phyloP scores from a whole-genome alignment of 92 coral and sea anemone species.

The Zoanthus sansibaricus region DNA sequence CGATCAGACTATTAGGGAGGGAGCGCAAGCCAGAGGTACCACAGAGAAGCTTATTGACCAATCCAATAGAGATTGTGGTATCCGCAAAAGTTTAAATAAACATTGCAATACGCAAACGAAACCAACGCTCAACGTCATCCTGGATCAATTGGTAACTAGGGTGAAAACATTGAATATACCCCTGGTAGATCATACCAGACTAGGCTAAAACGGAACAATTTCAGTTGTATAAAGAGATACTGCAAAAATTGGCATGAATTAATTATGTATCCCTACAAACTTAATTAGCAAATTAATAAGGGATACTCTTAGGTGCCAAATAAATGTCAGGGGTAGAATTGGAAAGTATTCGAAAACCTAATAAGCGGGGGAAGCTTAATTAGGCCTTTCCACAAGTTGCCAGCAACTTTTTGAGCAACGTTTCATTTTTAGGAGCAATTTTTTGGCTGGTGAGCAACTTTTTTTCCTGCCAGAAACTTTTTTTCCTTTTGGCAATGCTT shows the following conservation, averaged over 20 bases:
- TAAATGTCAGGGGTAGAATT: background rate
- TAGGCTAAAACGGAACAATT: background rate
- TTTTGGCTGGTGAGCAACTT: too few relatives aligned
- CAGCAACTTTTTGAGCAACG: too few relatives aligned
- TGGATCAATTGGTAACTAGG: background rate
- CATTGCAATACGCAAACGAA: background rate
- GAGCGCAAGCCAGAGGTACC: too few relatives aligned
- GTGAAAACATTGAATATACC: background rate
- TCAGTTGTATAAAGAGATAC: conserved; percentile 52
- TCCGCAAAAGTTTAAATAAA: background rate
- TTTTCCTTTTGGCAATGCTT: too few relatives aligned
- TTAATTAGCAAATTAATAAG: background rate
- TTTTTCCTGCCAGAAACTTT: too few relatives aligned
- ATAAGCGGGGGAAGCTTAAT: background rate
- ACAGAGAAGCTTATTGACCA: too few relatives aligned
- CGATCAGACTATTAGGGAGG: too few relatives aligned
- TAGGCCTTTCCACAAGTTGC: too few relatives aligned
- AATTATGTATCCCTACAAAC: conserved; percentile 41
- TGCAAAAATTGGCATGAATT: conserved; percentile 45
- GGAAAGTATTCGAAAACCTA: background rate
- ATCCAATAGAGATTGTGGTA: background rate
- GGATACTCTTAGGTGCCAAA: background rate
- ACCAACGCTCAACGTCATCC: background rate
- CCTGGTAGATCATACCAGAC: background rate
- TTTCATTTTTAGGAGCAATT: too few relatives aligned